phyloP scores from a whole-genome alignment of 2,797 vertebrate species.

The Anas georgica region DNA sequence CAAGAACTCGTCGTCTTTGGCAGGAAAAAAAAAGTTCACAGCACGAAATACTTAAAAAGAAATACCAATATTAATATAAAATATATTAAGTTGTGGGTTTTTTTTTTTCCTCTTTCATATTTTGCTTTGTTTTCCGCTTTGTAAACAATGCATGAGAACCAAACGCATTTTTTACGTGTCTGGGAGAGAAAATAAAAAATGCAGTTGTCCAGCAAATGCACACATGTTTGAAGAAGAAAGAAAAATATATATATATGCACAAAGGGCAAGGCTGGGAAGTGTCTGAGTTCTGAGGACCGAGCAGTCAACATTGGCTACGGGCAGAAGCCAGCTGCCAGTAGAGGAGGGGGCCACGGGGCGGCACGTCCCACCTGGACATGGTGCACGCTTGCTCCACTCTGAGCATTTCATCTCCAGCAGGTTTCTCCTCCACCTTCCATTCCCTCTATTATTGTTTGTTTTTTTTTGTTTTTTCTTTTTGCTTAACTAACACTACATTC shows the following conservation, averaged over 20 bases:
- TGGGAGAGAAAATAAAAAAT: constrained; percentile 69
- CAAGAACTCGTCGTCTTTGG: constrained; percentile 89
- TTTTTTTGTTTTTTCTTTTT: background rate
- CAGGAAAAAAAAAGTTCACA: constrained; percentile 84
- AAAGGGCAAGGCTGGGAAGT: constrained; percentile 24
- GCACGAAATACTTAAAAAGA: constrained; percentile 81
- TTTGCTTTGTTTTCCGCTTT: constrained; percentile 78
- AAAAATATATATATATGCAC: constrained; percentile 25
- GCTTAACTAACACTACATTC: background rate
- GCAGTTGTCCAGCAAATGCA: constrained; percentile 92
- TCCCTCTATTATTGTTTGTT: background rate
- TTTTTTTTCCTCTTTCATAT: constrained; percentile 71
- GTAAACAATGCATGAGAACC: constrained; percentile 91
- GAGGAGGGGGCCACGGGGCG: background rate
- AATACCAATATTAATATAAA: constrained; percentile 91
- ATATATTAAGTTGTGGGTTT: constrained; percentile 90
- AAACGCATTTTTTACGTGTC: constrained; percentile 75
- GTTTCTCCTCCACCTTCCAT: background rate
- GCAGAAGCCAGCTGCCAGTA: constrained; percentile 70
- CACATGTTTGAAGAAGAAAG: constrained; percentile 65
- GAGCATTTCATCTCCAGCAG: background rate
- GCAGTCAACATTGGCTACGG: background rate
- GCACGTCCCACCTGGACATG: background rate
- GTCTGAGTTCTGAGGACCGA: background rate
- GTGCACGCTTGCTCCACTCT: accelerated